A percentile compares a stretch with the other conserved stretches of the same genome.
Conservation (phyloP, 2,113 vertebrate species). For the Plecturocebus donacophilus region DNA sequence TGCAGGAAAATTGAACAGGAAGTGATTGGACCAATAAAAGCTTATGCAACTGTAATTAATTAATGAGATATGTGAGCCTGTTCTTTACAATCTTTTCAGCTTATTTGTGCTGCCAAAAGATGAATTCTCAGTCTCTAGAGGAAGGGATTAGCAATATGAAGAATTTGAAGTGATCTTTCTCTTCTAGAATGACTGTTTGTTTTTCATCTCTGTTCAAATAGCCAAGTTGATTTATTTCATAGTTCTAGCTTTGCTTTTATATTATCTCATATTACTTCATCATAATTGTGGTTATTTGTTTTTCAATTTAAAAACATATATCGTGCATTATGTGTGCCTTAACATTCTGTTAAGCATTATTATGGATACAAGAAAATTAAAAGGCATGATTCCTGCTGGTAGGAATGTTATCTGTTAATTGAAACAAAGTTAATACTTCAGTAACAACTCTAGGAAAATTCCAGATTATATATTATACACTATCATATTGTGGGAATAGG, state of each 20-base stretch:
- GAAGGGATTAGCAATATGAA: slow-evolving; percentile 54
- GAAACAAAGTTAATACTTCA: neutral
- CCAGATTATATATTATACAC: neutral
- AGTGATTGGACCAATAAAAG: neutral
- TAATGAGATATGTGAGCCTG: slow-evolving; percentile 62
- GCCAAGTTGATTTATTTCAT: slow-evolving; percentile 50
- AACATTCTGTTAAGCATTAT: neutral
- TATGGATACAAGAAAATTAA: neutral
- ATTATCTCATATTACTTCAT: slow-evolving; percentile 1
- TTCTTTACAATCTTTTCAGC: slow-evolving; percentile 37
- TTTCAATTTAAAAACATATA: neutral
- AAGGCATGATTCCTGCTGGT: neutral
- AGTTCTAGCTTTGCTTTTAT: slow-evolving; percentile 16
- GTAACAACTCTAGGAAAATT: neutral
- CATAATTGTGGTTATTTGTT: neutral
- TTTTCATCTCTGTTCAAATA: slow-evolving; percentile 60
- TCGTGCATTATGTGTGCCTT: neutral
- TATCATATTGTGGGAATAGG: neutral
- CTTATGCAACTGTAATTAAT: slow-evolving; percentile 66
- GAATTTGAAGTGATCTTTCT: slow-evolving; percentile 53
- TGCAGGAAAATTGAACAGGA: slow-evolving; percentile 42
- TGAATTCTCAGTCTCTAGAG: slow-evolving; percentile 66
- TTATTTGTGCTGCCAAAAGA: slow-evolving; percentile 69
- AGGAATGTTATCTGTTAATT: neutral
- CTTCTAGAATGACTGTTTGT: slow-evolving; percentile 48